A percentile compares a stretch with the other conserved stretches of the same genome.
Conservation (phyloP, 2,113 vertebrate genomes). For the Elephantulus edwardii region DNA sequence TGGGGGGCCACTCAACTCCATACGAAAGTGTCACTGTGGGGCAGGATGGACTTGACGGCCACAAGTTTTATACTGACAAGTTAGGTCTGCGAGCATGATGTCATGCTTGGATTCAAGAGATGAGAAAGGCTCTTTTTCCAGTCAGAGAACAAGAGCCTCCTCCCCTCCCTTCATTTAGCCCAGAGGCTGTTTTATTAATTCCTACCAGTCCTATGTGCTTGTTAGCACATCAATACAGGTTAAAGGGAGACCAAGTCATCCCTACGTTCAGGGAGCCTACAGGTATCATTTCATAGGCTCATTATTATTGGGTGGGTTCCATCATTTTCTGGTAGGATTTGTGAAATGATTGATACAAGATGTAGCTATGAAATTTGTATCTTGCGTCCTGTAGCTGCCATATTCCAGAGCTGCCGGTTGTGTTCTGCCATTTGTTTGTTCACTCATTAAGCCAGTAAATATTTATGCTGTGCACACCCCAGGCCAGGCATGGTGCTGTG, state of each 20-base stretch:
- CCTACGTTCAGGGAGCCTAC: neutral
- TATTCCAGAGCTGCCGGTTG: neutral
- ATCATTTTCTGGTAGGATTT: neutral
- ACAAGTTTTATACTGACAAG: neutral
- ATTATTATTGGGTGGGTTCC: neutral
- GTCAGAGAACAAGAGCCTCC: neutral
- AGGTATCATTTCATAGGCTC: constrained; percentile 4
- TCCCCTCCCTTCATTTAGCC: neutral
- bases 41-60: too few species aligned
- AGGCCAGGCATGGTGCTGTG: neutral
- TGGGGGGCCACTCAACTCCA: neutral
- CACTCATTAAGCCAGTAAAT: neutral
- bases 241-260: neutral
- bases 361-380: neutral
- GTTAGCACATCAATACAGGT: neutral
- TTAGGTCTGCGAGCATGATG: neutral
- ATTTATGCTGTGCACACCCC: neutral
- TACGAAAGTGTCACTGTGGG: too few species aligned
- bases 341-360: neutral
- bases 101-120: neutral
- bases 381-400: neutral
- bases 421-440: neutral
- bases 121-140: neutral
- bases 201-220: neutral
- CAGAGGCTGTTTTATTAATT: neutral